These are phyloP conservation scores for Litocranius walleri DNA, from an alignment of 2,113 vertebrate genomes.

Conservation along the genomic window DNA sequence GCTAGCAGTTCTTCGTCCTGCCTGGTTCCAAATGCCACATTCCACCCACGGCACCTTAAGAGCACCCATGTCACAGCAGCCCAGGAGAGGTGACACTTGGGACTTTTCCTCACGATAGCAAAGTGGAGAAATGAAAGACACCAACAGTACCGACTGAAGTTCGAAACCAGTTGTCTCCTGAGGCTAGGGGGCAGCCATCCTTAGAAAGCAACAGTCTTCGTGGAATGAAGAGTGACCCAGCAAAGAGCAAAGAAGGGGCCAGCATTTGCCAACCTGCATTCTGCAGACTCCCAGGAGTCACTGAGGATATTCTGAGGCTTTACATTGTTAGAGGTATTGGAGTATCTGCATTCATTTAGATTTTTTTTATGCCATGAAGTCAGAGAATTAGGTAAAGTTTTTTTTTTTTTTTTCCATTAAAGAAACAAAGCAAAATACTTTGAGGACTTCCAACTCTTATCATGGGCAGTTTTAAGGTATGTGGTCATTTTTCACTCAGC, in stretches of 20 bases:
- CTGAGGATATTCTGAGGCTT: neutral
- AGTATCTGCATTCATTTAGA: neutral
- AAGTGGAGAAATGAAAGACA: neutral
- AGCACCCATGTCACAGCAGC: rapidly evolving
- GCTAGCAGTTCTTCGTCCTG: neutral
- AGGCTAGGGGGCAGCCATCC: neutral
- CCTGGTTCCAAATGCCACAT: neutral
- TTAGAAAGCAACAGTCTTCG: neutral
- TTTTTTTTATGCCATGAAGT: neutral
- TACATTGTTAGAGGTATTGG: neutral
- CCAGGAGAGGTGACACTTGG: neutral
- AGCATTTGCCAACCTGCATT: neutral
- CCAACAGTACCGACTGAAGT: neutral
- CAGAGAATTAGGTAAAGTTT: neutral
- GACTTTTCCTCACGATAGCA: neutral
- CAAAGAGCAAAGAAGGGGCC: neutral
- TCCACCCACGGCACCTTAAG: rapidly evolving
- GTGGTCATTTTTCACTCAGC: neutral
- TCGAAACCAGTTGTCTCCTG: neutral
- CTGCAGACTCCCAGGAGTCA: neutral
- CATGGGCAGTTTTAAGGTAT: neutral
- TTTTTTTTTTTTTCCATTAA: neutral
- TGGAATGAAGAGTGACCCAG: neutral
- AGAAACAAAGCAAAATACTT: neutral
- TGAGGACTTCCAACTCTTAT: neutral